Evolutionary conservation across 2,888 invertebrate species (phyloP).

Genomic region (Carabus problematicus): DNA sequence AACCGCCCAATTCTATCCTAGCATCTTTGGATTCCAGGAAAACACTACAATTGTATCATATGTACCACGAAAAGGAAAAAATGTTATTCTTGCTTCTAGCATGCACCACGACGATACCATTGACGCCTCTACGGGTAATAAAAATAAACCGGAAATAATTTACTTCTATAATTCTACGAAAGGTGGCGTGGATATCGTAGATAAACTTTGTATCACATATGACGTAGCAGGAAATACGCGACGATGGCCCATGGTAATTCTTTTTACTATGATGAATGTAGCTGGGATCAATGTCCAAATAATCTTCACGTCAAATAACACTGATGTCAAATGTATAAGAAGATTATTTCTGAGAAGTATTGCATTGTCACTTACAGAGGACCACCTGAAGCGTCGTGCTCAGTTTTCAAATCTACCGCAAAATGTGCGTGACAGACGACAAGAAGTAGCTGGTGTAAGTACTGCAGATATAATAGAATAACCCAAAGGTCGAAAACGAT

Average conservation of each 20-base stretch:
- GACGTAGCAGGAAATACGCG: conserved; percentile 40
- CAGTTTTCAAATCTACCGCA: too few species aligned
- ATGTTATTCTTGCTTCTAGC: conserved; percentile 41
- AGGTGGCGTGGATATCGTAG: conserved; percentile 43
- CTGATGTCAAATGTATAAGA: not conserved
- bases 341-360: not conserved
- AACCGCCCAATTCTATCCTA: not conserved
- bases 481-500: too few species aligned
- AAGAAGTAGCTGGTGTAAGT: too few species aligned
- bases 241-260: too few species aligned
- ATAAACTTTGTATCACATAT: conserved; percentile 42
- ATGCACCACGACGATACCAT: conserved; percentile 43
- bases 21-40: conserved; percentile 43
- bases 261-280: too few species aligned
- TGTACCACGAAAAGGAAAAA: conserved; percentile 43
- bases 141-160: conserved; percentile 43
- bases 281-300: not conserved
- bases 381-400: too few species aligned
- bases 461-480: too few species aligned
- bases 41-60: conserved; percentile 41
- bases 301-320: not conserved
- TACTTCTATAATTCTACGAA: conserved; percentile 42
- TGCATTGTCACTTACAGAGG: not conserved
- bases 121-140: conserved; percentile 40
- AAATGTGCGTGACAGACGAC: too few species aligned